phyloP scores from a whole-genome alignment of 2,113 vertebrate species.

The Brachypteracias leptosomus region DNA sequence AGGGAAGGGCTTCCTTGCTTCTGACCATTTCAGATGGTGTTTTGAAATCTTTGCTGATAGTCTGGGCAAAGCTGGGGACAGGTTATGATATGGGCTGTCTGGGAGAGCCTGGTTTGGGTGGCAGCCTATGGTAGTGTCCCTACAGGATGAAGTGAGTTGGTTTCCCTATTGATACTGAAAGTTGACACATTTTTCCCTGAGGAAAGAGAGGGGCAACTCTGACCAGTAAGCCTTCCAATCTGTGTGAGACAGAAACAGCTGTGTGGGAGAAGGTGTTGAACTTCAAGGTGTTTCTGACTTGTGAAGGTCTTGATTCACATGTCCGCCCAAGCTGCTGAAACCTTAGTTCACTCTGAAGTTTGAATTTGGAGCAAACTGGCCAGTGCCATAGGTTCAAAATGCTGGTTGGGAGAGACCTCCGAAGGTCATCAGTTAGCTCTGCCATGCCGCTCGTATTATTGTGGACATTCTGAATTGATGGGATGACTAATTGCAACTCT shows the following conservation, averaged over 20 bases:
- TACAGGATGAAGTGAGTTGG: not conserved
- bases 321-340: too few species aligned
- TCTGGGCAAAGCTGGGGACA: not conserved
- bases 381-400: not conserved
- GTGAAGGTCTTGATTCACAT: not conserved
- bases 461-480: not conserved
- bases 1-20: not conserved
- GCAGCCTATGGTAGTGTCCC: not conserved
- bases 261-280: not conserved
- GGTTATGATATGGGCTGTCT: not conserved
- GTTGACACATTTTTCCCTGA: not conserved
- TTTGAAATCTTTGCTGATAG: not conserved
- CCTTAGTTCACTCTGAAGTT: not conserved
- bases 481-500: not conserved
- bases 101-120: not conserved
- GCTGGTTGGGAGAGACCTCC: not conserved
- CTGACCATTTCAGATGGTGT: not conserved
- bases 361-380: not conserved
- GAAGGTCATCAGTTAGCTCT: not conserved
- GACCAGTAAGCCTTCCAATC: not conserved
- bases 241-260: not conserved
- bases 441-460: not conserved
- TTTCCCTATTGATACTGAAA: not conserved
- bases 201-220: not conserved
- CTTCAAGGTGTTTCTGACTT: not conserved